A percentile compares a stretch with the other conserved stretches of the same genome.
These are phyloP conservation scores for Sebastes steindachneri DNA, from an alignment of 2,797 vertebrate species.

Conservation along the genomic window DNA sequence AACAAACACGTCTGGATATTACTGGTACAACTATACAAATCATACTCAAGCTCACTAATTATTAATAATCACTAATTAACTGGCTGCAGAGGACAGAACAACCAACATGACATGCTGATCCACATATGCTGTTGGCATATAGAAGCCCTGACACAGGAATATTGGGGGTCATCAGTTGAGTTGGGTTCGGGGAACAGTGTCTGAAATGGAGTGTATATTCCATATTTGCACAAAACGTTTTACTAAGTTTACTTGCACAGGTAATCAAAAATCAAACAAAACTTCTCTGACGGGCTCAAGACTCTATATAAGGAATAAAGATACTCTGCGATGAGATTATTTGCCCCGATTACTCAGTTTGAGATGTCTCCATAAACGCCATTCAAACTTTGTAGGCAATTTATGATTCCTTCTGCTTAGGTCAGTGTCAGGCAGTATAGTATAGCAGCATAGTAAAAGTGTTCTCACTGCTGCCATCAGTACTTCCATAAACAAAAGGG, in stretches of 20 bases:
- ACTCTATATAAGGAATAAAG: not conserved
- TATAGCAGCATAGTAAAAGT: not conserved
- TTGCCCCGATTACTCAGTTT: not conserved
- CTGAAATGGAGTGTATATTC: not conserved
- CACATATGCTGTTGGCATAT: not conserved
- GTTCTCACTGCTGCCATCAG: slow-evolving; percentile 11
- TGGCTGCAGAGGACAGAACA: not conserved
- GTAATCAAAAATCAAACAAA: slow-evolving; percentile 4
- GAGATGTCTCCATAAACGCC: not conserved
- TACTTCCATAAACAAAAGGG: slow-evolving; percentile 55
- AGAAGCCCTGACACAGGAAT: too few relatives aligned
- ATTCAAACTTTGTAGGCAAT: not conserved
- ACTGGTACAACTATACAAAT: not conserved
- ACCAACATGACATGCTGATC: not conserved
- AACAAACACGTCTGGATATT: not conserved
- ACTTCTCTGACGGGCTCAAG: not conserved
- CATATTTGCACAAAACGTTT: not conserved
- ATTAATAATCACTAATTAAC: not conserved
- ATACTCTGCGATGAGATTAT: not conserved
- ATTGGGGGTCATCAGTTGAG: not conserved
- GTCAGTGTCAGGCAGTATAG: not conserved
- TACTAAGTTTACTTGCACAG: not conserved
- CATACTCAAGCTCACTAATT: not conserved
- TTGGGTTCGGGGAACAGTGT: not conserved
- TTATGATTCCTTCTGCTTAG: not conserved